A percentile compares a stretch with the other conserved stretches of the same genome.
Conservation (phyloP, 2,113 vertebrate genomes). For the Plecturocebus donacophilus region DNA sequence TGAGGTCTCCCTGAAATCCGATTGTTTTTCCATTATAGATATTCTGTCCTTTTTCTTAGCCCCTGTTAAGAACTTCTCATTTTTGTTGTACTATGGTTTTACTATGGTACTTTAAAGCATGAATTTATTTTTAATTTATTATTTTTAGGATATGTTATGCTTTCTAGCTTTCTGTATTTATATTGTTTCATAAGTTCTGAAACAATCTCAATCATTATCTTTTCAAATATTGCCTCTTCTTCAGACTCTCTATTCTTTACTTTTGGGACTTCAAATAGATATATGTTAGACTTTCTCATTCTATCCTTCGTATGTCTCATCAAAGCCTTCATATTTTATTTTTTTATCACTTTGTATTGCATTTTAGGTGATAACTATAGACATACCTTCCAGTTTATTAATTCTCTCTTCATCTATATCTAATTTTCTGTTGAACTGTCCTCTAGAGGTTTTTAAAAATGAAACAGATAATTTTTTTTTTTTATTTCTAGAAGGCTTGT, state of each 20-base stretch:
- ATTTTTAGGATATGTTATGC: neutral
- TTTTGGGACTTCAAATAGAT: neutral
- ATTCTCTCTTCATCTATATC: neutral
- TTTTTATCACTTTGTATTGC: neutral
- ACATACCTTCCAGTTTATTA: neutral
- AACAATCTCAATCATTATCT: neutral
- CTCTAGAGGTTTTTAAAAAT: neutral
- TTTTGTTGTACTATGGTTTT: neutral
- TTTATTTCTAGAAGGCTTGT: neutral
- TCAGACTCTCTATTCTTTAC: neutral
- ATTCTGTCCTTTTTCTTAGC: neutral
- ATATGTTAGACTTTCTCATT: neutral
- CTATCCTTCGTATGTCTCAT: neutral
- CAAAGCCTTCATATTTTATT: neutral
- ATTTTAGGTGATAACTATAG: neutral
- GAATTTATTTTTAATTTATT: constrained; percentile 19
- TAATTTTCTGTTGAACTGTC: neutral
- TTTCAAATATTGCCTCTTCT: neutral
- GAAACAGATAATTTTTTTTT: neutral
- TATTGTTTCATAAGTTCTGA: neutral
- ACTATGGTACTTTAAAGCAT: neutral
- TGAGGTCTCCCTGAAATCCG: neutral
- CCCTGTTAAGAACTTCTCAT: neutral
- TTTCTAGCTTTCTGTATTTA: neutral
- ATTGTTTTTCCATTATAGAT: neutral